Evolutionary conservation across 2,797 vertebrate species (phyloP).

Genomic region (Notolabrus celidotus): DNA sequence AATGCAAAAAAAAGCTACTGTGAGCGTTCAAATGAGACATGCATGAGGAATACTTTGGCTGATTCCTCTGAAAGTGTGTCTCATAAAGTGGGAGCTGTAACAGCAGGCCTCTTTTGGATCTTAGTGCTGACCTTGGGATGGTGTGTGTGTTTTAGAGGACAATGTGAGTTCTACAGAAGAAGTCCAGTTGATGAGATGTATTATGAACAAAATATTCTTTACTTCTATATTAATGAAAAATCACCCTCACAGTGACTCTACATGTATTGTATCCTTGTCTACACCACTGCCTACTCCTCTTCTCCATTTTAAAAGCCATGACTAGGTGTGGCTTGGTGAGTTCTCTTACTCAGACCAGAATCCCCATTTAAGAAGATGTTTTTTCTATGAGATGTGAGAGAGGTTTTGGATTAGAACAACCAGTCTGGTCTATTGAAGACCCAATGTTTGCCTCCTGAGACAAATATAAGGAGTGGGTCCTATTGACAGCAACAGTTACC

Average conservation of each 20-base stretch:
- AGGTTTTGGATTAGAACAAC: neutral
- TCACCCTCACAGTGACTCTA: neutral
- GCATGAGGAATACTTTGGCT: neutral
- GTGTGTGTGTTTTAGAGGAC: neutral
- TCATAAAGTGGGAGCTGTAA: neutral
- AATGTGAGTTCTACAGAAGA: neutral
- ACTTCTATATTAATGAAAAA: neutral
- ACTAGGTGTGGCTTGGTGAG: neutral
- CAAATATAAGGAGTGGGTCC: neutral
- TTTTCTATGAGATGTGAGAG: neutral
- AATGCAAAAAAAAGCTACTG: neutral
- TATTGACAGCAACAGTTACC: neutral
- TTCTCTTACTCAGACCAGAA: neutral
- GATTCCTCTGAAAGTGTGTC: neutral
- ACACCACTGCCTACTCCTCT: neutral
- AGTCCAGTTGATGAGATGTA: no score
- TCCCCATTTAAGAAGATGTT: no score
- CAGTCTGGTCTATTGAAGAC: neutral
- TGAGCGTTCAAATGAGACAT: neutral
- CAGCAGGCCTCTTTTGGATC: neutral
- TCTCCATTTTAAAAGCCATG: neutral
- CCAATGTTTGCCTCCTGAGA: neutral
- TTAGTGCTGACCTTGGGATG: slow-evolving; percentile 1
- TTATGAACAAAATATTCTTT: no score
- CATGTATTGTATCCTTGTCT: no score